Evolutionary conservation across 2,888 invertebrate genomes (phyloP), one percentile per base, ranked within the genome.

Genomic region (Serrognathus titanus): DNA sequence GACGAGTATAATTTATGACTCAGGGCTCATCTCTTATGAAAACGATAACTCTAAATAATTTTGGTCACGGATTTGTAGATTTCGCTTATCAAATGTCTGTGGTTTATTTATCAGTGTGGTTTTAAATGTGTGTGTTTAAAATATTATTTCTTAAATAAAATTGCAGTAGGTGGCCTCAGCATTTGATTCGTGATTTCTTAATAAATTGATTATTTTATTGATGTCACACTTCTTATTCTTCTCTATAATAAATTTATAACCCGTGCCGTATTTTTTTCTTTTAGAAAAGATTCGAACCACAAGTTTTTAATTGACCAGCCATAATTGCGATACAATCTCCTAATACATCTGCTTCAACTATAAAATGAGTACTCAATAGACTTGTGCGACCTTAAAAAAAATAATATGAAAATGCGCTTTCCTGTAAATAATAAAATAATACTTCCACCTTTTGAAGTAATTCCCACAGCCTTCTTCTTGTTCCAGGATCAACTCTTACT

Each of bases 261-360:
- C 94, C 20, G 89, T 87, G 10, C 93, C 93, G 71, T 89, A 93
- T 75, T 87, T 86, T n/a, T 66, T 88, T 88, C 75, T 94, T 94
- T 38, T 94, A 80, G 71, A 87, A 92, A 73, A 86, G 88, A 1
- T 91, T 88, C 0, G 89, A 87, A 6, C 93, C 94, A 61, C 87
- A 85, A 69, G 92, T 92, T 69, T 90, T 88, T 40, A 94, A 78
- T 38, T 85, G 82, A 1, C 94, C 94, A 47, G 91, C 86, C 90
- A 94, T 90, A 56, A 94, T 93, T 7, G 92, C 93, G 63, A 94
- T 91, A 41, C 92, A 82, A 76, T 94, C 94, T 0, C 93, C 94
- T 1, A 94, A 80, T 41, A 90, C 80, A 75, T 94, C 94, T 1
- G 94, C 94, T 77, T 94, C 94, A 69, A 94, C 94, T 93, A 94